Evolutionary conservation across 2,113 vertebrate species (phyloP).

Genomic region (Theristicus caerulescens): DNA sequence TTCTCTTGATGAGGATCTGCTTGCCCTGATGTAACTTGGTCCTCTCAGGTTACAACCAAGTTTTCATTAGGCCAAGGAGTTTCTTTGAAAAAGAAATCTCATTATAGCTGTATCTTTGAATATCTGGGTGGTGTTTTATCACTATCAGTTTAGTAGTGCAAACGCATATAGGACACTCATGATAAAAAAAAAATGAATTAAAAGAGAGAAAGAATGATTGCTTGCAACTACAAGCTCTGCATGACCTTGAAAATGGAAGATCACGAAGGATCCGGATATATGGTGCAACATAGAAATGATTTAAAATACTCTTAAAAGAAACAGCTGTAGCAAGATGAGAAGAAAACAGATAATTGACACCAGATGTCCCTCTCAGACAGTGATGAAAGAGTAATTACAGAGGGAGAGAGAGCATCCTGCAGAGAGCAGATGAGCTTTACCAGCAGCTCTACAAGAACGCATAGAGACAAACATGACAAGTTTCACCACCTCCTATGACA

Average conservation of each 20-base stretch:
- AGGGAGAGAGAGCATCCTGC: constrained; percentile 56
- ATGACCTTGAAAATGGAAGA: constrained; percentile 59
- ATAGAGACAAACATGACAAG: constrained; percentile 57
- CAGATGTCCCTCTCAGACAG: constrained; percentile 71
- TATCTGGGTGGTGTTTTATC: neutral
- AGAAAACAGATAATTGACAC: constrained; percentile 69
- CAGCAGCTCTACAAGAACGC: constrained; percentile 55
- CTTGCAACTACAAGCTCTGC: neutral
- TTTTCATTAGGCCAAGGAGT: neutral
- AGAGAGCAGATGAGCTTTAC: constrained; percentile 63
- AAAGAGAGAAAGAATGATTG: neutral
- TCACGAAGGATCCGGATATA: constrained; percentile 27
- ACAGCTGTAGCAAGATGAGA: constrained; percentile 68
- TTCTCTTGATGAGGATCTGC: neutral
- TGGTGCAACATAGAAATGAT: constrained; percentile 44
- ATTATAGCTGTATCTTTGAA: neutral
- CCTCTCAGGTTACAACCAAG: neutral
- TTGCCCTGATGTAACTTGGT: neutral
- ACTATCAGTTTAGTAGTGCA: neutral
- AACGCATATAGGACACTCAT: neutral
- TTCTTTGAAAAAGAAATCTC: neutral
- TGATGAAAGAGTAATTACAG: constrained; percentile 71
- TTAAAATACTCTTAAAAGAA: constrained; percentile 68
- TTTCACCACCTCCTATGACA: constrained; percentile 19
- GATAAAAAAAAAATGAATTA: neutral